Conservation (phyloP, 2,888 invertebrate genomes). For the Eutolmus rufibarbis region DNA sequence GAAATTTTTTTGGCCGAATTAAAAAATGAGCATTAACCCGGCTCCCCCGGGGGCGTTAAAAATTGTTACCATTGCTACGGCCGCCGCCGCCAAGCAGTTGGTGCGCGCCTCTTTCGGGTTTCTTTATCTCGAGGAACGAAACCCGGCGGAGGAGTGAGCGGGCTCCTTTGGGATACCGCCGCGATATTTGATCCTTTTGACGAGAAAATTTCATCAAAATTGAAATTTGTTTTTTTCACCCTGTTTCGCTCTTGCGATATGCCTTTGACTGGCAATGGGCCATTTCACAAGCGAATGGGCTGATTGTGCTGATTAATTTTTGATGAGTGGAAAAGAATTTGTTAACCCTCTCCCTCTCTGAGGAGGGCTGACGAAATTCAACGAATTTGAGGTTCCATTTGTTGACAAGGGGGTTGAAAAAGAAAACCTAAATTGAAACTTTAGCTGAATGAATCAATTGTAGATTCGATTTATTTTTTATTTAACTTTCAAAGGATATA, state of each 20-base stretch:
- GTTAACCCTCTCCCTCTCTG: background rate
- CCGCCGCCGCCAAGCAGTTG: background rate
- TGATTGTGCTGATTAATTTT: slow-evolving; percentile 46
- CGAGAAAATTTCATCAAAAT: slow-evolving; percentile 45
- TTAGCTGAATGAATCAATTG: background rate
- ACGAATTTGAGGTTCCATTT: background rate
- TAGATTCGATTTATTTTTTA: background rate
- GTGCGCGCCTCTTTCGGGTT: background rate
- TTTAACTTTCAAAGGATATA: too few species aligned
- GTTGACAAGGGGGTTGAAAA: background rate
- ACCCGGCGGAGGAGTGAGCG: background rate
- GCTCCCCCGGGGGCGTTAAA: background rate
- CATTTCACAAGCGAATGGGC: slow-evolving; percentile 44
- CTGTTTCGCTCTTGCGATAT: background rate
- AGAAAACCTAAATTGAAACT: background rate
- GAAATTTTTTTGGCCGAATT: background rate
- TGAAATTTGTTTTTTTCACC: slow-evolving; percentile 39
- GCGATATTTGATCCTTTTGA: slow-evolving; percentile 45
- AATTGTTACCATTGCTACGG: background rate
- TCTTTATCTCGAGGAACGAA: background rate
- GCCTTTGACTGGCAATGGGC: slow-evolving; percentile 13
- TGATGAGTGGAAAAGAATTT: slow-evolving; percentile 42
- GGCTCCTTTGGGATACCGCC: slow-evolving; percentile 26
- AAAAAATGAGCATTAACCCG: background rate
- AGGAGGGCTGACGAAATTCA: background rate